These are phyloP conservation scores for Ophion slaviceki DNA, from an alignment of 2,888 invertebrate genomes.

Conservation along the genomic window DNA sequence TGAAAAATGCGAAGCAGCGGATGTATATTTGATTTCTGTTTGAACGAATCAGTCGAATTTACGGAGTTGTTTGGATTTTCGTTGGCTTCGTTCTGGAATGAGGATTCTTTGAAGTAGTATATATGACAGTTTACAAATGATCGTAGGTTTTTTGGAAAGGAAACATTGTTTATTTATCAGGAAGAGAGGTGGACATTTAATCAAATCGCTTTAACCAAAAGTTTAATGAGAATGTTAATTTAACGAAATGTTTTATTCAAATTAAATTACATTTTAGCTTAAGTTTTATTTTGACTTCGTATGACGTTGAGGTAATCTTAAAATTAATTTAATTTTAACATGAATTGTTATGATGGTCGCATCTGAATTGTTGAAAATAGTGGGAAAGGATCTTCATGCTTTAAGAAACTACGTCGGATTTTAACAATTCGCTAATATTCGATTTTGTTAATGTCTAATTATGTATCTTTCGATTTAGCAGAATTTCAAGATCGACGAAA, in stretches of 20 bases:
- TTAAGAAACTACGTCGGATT: not conserved
- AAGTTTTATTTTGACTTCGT: not conserved
- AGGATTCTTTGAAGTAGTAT: too few species aligned
- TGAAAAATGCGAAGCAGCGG: not conserved
- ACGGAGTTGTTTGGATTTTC: not conserved
- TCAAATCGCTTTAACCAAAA: too few species aligned
- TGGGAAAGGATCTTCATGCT: not conserved
- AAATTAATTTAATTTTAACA: not conserved
- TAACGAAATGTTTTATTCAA: not conserved
- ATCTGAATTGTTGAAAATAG: not conserved
- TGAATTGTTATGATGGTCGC: not conserved
- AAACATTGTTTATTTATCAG: not conserved
- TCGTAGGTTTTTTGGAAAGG: too few species aligned
- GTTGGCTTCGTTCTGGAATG: not conserved
- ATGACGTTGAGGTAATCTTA: not conserved
- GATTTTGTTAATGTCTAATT: not conserved
- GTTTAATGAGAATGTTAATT: not conserved
- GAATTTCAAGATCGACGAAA: not conserved
- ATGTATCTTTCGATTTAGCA: not conserved
- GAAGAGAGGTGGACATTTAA: not conserved
- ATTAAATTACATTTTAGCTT: not conserved
- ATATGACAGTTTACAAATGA: too few species aligned
- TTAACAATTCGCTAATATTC: not conserved
- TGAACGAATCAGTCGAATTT: not conserved
- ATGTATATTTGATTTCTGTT: not conserved